Evolutionary conservation across 1,140 invertebrate genomes (phyloP), one percentile per base, ranked within the genome.

Genomic region (Temnothorax curvispinosus): DNA sequence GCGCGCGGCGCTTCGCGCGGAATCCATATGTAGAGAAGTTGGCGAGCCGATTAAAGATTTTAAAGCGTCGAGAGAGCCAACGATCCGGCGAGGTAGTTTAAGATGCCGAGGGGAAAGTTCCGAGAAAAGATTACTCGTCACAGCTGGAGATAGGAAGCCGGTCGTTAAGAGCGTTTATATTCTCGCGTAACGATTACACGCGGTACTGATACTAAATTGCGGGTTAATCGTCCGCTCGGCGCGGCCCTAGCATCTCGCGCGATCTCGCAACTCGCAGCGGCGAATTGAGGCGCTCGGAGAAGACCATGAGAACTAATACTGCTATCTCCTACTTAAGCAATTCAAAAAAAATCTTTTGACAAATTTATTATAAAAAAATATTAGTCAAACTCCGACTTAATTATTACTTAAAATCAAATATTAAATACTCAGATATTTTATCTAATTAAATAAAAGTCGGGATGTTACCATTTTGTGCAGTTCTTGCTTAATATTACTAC

Each of bases 111-210:
- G 74, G 64, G 87, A 85, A 77, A 77, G 84, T 80, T 47, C 35
- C 44, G 67, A 85, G 78, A 76, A 81, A 78, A 86, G 85, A 72
- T 84, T 75, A 56, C 87, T 87, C 87, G 84, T 89, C 81, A 86
- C 69, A 67, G 74, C 54, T 69, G 80, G 54, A 85, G 88, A 89
- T 86, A 89, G 86, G 81, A 88, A 78, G 88, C 72, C 77, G 78
- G 54, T 87, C 60, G 89, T 89, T 89, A 75, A 32, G 47, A 72
- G 58, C 88, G 85, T 89, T 80, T 87, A 90, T 62, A 75, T 64
- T 84, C 86, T 80, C 74, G 80, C 78, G 88, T 74, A 69, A 84
- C 86, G 87, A 88, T 87, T 87, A 82, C 78, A 81, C 62, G 54
- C 18, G 60, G 86, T 58, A 56, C 74, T 74, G 78, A 87, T 87